These are phyloP conservation scores for Drosophila seguyi DNA, from an alignment of 1,140 invertebrate genomes.

Conservation along the genomic window DNA sequence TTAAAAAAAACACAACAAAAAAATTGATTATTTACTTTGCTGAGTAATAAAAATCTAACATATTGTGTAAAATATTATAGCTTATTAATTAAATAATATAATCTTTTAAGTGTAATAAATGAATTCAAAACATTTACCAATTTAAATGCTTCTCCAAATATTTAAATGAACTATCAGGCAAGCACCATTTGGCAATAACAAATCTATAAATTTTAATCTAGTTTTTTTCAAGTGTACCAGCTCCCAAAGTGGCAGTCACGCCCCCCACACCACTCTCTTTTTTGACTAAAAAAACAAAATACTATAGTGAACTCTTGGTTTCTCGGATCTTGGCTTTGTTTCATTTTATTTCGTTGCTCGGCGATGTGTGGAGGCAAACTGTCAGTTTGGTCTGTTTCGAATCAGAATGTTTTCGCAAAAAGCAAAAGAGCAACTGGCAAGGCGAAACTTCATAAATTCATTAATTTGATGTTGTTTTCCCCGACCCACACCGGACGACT, in stretches of 20 bases:
- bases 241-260: constrained; percentile 1
- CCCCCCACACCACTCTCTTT: constrained; percentile 2
- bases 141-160: background rate
- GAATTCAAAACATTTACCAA: background rate
- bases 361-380: constrained; percentile 49
- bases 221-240: background rate
- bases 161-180: background rate
- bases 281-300: constrained; percentile 1
- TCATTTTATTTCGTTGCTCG: constrained; percentile 24
- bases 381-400: constrained; percentile 51
- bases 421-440: constrained; percentile 59
- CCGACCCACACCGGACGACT: background rate
- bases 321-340: constrained; percentile 17
- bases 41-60: background rate
- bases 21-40: no score
- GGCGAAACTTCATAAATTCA: constrained; percentile 79
- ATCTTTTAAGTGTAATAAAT: background rate
- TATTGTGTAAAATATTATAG: background rate
- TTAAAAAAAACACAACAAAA: no score
- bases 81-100: no score
- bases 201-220: background rate
- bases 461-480: constrained; percentile 70
- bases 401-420: constrained; percentile 49
- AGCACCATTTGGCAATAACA: background rate
- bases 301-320: constrained; percentile 14